phyloP scores from a whole-genome alignment of 2,888 invertebrate species.

The Ochlodes sylvanus region DNA sequence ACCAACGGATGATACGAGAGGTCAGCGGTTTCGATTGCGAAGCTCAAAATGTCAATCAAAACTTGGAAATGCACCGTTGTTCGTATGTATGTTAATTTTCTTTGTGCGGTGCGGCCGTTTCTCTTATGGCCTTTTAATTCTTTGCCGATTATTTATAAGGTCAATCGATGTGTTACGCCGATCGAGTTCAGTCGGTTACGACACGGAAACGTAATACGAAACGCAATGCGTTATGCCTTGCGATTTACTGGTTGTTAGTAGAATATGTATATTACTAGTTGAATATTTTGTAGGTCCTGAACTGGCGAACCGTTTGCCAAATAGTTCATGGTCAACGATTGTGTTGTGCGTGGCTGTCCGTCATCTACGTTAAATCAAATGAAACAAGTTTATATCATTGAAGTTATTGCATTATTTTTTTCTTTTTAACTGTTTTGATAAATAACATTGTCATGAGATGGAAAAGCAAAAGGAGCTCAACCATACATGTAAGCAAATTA shows the following conservation, averaged over 20 bases:
- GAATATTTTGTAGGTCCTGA: too few species aligned
- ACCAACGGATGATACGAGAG: background rate
- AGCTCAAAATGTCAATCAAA: conserved; percentile 25
- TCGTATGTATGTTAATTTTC: conserved; percentile 11
- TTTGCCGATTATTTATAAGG: conserved; percentile 17
- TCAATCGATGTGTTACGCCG: conserved; percentile 25
- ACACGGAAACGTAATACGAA: conserved; percentile 50
- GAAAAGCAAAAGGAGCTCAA: too few species aligned
- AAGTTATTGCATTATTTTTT: too few species aligned
- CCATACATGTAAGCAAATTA: too few species aligned
- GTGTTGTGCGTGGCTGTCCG: background rate
- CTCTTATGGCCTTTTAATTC: conserved; percentile 10
- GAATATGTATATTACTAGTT: background rate
- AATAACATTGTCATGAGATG: too few species aligned
- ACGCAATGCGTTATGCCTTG: conserved; percentile 34
- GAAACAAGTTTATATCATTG: too few species aligned
- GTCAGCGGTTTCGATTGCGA: conserved; percentile 9
- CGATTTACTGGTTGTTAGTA: background rate
- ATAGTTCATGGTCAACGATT: conserved; percentile 49
- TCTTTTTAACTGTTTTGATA: too few species aligned
- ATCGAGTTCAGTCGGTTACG: conserved; percentile 47
- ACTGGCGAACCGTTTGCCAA: conserved; percentile 44
- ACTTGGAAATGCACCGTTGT: conserved; percentile 27
- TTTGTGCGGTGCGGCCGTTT: conserved; percentile 20
- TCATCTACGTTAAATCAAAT: background rate